A percentile compares a stretch with the other conserved stretches of the same genome.
Evolutionary conservation across 2,888 invertebrate genomes (phyloP).

Genomic region (Sarcophaga variegata): DNA sequence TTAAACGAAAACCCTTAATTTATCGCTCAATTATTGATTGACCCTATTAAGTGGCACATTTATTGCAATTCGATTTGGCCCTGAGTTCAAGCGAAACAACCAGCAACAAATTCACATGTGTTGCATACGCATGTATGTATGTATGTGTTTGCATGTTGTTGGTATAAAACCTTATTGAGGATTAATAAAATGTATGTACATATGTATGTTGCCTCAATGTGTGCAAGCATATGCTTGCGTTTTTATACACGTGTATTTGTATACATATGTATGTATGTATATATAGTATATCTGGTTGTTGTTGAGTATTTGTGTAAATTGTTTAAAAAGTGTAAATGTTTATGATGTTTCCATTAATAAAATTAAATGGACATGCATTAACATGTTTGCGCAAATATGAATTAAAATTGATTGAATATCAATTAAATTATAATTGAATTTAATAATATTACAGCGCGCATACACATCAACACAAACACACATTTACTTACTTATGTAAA

Average conservation of each 20-base stretch:
- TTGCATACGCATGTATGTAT: background rate
- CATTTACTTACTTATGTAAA: no score
- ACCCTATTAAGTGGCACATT: slow-evolving; percentile 34
- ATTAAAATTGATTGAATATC: slow-evolving; percentile 65
- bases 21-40: slow-evolving; percentile 49
- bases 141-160: background rate
- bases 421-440: slow-evolving; percentile 66
- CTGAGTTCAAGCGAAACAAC: background rate
- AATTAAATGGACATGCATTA: slow-evolving; percentile 64
- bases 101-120: no score
- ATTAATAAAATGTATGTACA: background rate
- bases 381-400: slow-evolving; percentile 57
- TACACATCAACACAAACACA: background rate
- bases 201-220: no score
- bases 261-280: background rate
- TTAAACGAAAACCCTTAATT: slow-evolving; percentile 8
- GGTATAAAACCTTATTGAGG: background rate
- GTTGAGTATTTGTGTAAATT: slow-evolving; percentile 1
- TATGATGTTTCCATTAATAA: slow-evolving; percentile 58
- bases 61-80: background rate
- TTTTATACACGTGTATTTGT: background rate
- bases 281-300: background rate
- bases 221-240: no score
- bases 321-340: slow-evolving; percentile 51
- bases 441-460: slow-evolving; percentile 12